Percentiles rank a stretch among this genome's conserved stretches.
Conservation (phyloP, 1,140 invertebrate genomes). For the Lerema accius region DNA sequence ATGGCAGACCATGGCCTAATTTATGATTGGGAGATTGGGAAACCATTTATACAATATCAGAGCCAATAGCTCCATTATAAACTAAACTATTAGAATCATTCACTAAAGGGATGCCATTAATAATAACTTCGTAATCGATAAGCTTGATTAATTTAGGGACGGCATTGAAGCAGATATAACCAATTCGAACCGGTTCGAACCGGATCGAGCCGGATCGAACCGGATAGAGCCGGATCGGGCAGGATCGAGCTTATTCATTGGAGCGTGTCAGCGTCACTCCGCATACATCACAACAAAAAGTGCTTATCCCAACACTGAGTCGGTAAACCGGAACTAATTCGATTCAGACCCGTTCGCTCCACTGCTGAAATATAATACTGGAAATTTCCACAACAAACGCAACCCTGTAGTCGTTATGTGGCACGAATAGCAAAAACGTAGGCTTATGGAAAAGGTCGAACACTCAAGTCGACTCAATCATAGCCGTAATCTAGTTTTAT, state of each 20-base stretch:
- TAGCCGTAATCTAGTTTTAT: too few species aligned
- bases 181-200: not conserved
- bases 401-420: slow-evolving; percentile 5
- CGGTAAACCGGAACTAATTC: slow-evolving; percentile 23
- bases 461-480: not conserved
- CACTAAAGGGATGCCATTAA: too few species aligned
- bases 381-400: slow-evolving; percentile 16
- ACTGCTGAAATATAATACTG: slow-evolving; percentile 18
- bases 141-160: not conserved
- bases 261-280: slow-evolving; percentile 1
- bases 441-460: slow-evolving; percentile 2
- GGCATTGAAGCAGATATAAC: not conserved
- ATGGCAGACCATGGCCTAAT: too few species aligned
- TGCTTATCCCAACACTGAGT: slow-evolving; percentile 10
- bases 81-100: too few species aligned
- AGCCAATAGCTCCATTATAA: too few species aligned
- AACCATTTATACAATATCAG: too few species aligned
- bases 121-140: too few species aligned
- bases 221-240: too few species aligned
- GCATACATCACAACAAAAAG: slow-evolving; percentile 5
- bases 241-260: not conserved
- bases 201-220: too few species aligned
- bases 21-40: too few species aligned
- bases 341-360: slow-evolving; percentile 17
- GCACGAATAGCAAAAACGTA: slow-evolving; percentile 6